A percentile compares a stretch with the other conserved stretches of the same genome.
Evolutionary conservation across 2,113 vertebrate genomes (phyloP).

Genomic region (Phycodurus eques): DNA sequence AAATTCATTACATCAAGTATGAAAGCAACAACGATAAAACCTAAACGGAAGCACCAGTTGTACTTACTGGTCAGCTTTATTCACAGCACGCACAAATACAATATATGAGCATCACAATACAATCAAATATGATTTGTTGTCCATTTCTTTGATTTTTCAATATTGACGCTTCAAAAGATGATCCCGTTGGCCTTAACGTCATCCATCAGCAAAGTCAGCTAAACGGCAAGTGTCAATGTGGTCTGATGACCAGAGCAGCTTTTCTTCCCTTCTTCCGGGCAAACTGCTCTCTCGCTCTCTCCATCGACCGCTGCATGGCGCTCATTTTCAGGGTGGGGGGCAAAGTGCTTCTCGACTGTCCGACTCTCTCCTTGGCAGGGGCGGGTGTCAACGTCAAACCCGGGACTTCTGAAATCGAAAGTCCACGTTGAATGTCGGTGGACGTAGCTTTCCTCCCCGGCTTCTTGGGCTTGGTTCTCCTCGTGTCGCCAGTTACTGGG

Average conservation of each 20-base stretch:
- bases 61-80: background rate
- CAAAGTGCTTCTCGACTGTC: constrained; percentile 3
- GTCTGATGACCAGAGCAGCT: constrained; percentile 1
- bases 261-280: constrained; percentile 61
- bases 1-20: no score
- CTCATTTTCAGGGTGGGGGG: constrained; percentile 15
- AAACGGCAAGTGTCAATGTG: constrained; percentile 4
- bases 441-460: constrained; percentile 21
- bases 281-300: constrained; percentile 50
- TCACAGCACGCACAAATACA: background rate
- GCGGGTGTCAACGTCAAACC: constrained; percentile 22
- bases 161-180: background rate
- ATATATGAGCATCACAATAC: background rate
- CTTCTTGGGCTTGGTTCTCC: constrained; percentile 21
- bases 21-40: no score
- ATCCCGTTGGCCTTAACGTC: background rate
- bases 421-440: background rate
- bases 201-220: background rate
- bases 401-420: constrained; percentile 4
- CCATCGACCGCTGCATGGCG: constrained; percentile 45
- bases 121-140: background rate
- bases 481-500: background rate
- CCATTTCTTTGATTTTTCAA: background rate
- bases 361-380: background rate
- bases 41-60: background rate